Evolutionary conservation across 2,888 invertebrate genomes (phyloP), one percentile per base, ranked within the genome.

Genomic region (Hydrotaea cyrtoneurina): DNA sequence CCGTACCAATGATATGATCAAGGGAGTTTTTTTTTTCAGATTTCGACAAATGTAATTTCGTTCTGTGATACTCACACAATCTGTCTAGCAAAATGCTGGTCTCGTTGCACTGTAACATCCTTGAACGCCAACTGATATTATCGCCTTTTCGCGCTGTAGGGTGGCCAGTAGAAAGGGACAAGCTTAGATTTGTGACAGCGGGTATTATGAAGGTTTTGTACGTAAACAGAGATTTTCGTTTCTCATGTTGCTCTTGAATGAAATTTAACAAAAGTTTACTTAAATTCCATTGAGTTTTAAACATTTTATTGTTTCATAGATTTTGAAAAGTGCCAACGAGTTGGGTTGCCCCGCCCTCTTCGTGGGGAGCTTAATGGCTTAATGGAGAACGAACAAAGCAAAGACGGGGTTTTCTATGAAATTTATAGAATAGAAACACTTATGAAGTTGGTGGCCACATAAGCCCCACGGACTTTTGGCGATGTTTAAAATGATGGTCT

Each of bases 161-260:
- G 59, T 2, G 2, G 13, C 13, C 10, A 1, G 39, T 46, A 1
- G 15, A 46, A 17, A 46, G 43, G 46, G 21, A 23, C 43, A n/a
- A 43, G 69, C 43, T 69, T 69, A 69, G 69, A 69, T 69, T 69
- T 69, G 46, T 69, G 69, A 69, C 69, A 69, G 43, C 21, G 69
- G 69, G 69, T 69, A 69, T 69, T 69, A 69, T 46, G 15, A 39
- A 23, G 69, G 46, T 13, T 69, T 69, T 69, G 23, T 31, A 31
- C 19, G 23, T 46, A 69, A 69, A 31, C 13, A 69, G 46, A 69
- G 69, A 69, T 43, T 43, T 69, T 69, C 46, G 21, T 69, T 69
- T 69, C n/a, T n/a, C 69, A 69, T 39, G 46, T 11, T 46, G 15
- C 69, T 69, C 13, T 46, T 15, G 7, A 46, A 46, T 15, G 69